Conservation (phyloP, 2,113 vertebrate genomes). For the Syrrhaptes paradoxus region DNA sequence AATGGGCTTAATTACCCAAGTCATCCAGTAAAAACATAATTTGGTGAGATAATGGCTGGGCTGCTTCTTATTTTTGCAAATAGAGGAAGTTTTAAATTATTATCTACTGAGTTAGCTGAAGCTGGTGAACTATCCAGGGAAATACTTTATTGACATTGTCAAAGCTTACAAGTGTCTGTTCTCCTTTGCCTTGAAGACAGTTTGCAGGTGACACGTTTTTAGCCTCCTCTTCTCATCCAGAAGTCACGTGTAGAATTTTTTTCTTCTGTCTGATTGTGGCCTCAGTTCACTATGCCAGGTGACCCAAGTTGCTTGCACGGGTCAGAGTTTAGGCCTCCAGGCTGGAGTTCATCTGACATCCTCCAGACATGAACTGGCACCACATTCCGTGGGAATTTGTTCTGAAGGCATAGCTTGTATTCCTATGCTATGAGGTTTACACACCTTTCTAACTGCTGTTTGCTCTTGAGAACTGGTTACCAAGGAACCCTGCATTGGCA, state of each 20-base stretch:
- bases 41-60: background rate
- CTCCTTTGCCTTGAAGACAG: background rate
- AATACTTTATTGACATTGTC: background rate
- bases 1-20: conserved; percentile 53
- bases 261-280: background rate
- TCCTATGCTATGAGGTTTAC: background rate
- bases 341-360: background rate
- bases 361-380: background rate
- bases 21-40: conserved; percentile 25
- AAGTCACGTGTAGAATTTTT: background rate
- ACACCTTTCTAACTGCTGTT: background rate
- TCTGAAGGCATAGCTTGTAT: background rate
- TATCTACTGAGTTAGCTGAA: background rate
- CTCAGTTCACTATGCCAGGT: background rate
- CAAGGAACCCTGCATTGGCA: background rate
- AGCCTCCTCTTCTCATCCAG: background rate
- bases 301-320: background rate
- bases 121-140: background rate
- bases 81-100: conserved; percentile 16
- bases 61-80: background rate
- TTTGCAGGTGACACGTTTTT: background rate
- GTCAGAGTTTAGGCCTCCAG: background rate
- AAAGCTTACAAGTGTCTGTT: background rate
- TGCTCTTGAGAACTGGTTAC: background rate
- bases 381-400: background rate